Conservation (phyloP, 1,140 invertebrate genomes). For the Teleopsis dalmanni region DNA sequence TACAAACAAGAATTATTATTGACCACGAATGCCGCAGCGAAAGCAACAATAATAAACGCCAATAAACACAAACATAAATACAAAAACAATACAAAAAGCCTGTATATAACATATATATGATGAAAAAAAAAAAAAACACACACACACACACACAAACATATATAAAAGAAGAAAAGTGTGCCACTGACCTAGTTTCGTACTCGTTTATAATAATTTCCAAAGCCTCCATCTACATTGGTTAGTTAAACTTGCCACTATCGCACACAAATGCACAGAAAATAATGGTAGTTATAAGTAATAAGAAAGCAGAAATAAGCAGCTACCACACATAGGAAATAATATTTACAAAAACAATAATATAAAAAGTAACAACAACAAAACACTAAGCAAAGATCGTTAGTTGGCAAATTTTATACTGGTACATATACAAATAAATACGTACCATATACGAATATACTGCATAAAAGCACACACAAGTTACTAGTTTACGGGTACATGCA, state of each 20-base stretch:
- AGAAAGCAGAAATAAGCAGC: background rate
- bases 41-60: conserved; percentile 1
- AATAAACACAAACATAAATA: no score
- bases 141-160: conserved; percentile 13
- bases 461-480: no score
- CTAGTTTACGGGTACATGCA: no score
- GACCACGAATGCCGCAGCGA: no score
- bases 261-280: no score
- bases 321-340: background rate
- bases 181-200: conserved; percentile 37
- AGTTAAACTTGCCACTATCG: no score
- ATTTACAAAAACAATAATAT: background rate
- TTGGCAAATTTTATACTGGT: no score
- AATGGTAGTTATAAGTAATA: no score
- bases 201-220: background rate
- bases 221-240: no score
- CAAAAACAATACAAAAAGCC: conserved; percentile 6
- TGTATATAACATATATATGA: background rate
- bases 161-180: conserved; percentile 19
- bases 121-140: conserved; percentile 9
- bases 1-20: background rate
- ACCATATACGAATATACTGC: no score
- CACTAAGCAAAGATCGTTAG: no score
- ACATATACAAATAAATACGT: no score
- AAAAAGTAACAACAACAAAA: background rate